Evolutionary conservation across 1,140 invertebrate species (phyloP), one percentile per base, ranked within the genome.

Genomic region (Hypothenemus hampei): DNA sequence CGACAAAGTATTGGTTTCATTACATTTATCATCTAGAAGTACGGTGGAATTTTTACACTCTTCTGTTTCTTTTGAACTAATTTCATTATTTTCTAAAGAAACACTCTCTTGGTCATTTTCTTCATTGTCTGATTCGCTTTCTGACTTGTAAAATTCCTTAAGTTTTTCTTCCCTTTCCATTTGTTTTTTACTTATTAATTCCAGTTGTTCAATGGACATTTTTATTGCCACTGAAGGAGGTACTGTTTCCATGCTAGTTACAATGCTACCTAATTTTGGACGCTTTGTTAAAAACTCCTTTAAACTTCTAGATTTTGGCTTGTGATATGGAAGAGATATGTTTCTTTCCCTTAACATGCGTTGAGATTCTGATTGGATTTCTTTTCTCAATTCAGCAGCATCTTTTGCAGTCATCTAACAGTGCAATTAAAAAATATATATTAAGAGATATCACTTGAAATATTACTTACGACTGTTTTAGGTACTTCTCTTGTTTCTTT

Each of bases 321-420:
- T 78, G 69, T 91, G 87, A 72, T 91, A 91, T 1, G 89, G 88
- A 10, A 91, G 65, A 35, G 79, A 80, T 33, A 89, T 72, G 52
- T 77, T 66, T 33, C 79, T 79, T 71, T 89, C 85, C 64, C 87
- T 70, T 1, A 85, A 59, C 72, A 86, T 78, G 24, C 85, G 70
- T 68, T 88, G 85, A 0, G 77, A 78, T 67, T 78, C 78, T 67
- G 76, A 77, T 60, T 75, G 74, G 20, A 79, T 80, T 64, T 76
- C 75, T 51, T 75, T 71, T 68, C 75, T 77, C 59, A 77, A 74
- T 64, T 77, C 72, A 64, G 74, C 71, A 36, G 78, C 78, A 69
- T 77, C 70, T 66, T 78, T 78, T 10, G 71, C 74, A 50, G 76
- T 77, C 70, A 78, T 75, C 76, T 79, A 37, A 4, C 50, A 46